Base-by-base conservation (phyloP, 2,113 vertebrate species). In the Clupea harengus region DNA sequence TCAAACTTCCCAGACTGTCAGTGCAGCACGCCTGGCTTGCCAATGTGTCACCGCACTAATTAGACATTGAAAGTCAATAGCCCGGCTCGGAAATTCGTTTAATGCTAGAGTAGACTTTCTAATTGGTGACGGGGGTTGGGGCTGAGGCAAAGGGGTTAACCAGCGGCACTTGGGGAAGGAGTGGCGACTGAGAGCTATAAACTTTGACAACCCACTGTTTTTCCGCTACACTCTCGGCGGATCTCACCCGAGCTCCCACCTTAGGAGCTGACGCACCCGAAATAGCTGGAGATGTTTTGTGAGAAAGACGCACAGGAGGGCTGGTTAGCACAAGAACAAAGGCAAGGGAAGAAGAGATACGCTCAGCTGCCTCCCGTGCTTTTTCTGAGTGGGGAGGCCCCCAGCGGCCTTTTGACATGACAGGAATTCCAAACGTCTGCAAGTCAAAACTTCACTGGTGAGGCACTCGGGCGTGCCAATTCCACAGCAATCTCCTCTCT, bases 371-470 rank as follows among this genome's bases (percentile, higher is more conserved):
- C 81, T 86, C 84, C 83, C 85, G 44, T 90, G 82, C 25, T 39
- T 39, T 39, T 39, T 39, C 39, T 39, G 39, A 44, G 87, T 88
- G 90, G 89, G 88, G 87, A 87, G 11, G 64, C 25, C 64, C 7
- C 64, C 64, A 72, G 64, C 25, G 64, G 25, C 28, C 25, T 9
- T 84, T 46, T 39, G 82, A 92, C 88, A 87, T 72, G 81, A 87
- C 86, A 83, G 83, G 90, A 89, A 93, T 92, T 91, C 90, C 88
- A 72, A 91, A 86, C 88, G 88, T 88, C 85, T 86, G 85, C 89
- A 86, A 91, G 91, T 90, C 89, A 89, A 91, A 92, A 91, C 90
- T 89, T 72, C 88, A 88, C 86, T 72, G 75, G 86, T 7, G 25
- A 89, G 87, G 85, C 81, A 28, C 67, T 90, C 80, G 85, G 45